These are phyloP conservation scores for Nomada lathburiana DNA, from an alignment of 2,888 invertebrate genomes.

Conservation along the genomic window DNA sequence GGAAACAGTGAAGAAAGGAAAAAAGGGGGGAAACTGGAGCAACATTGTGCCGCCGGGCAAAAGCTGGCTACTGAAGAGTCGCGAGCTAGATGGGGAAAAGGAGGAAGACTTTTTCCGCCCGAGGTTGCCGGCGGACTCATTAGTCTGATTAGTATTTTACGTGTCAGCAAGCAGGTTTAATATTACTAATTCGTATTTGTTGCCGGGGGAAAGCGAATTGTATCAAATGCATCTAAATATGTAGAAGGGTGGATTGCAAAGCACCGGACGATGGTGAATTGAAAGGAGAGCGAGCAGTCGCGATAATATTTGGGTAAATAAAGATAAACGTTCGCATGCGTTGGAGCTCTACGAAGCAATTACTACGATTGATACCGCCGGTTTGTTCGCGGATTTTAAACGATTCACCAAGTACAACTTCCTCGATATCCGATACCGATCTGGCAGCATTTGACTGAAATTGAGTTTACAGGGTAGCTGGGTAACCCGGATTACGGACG, in stretches of 20 bases:
- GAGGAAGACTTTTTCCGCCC: not conserved
- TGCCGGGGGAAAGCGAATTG: too few species aligned
- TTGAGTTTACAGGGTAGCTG: not conserved
- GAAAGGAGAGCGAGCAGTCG: too few species aligned
- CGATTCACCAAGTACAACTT: not conserved
- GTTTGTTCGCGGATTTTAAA: not conserved
- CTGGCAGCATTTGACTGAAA: constrained; percentile 5
- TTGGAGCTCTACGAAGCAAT: not conserved
- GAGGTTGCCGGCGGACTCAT: not conserved
- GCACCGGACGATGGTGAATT: too few species aligned
- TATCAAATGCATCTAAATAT: too few species aligned
- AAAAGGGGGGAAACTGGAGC: not conserved
- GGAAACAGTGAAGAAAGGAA: not conserved
- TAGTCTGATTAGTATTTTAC: constrained; percentile 14
- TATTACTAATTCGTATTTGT: not conserved
- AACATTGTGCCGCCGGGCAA: constrained; percentile 23
- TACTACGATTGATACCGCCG: too few species aligned
- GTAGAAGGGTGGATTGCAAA: too few species aligned
- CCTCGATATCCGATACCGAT: not conserved
- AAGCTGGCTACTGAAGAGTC: not conserved
- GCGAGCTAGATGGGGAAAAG: not conserved
- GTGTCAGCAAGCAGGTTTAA: not conserved
- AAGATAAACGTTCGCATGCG: too few species aligned
- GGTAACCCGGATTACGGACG: constrained; percentile 22
- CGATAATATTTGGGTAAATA: too few species aligned